phyloP scores from a whole-genome alignment of 2,888 invertebrate genomes.

The Apodemia hepburni region DNA sequence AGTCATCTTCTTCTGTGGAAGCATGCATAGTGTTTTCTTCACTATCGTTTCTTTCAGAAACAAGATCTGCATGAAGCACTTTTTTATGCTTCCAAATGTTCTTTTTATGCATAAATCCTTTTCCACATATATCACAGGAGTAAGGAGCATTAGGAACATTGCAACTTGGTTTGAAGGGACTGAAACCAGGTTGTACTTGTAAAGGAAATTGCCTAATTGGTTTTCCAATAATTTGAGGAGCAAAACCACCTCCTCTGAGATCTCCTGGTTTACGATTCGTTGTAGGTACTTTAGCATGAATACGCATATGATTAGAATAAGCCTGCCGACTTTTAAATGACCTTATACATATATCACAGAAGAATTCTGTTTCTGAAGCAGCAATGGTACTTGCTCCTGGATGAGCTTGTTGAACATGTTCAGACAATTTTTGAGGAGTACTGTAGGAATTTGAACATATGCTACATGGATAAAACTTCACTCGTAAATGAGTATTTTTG shows the following conservation, averaged over 20 bases:
- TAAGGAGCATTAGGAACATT: slow-evolving; percentile 75
- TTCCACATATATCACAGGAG: slow-evolving; percentile 83
- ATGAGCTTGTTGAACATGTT: slow-evolving; percentile 75
- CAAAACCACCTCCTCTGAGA: slow-evolving; percentile 47
- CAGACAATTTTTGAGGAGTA: slow-evolving; percentile 81
- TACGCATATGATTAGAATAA: slow-evolving; percentile 77
- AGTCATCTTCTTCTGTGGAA: slow-evolving; percentile 74
- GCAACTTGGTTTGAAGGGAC: slow-evolving; percentile 58
- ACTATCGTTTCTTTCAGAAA: slow-evolving; percentile 67
- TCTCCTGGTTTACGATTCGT: slow-evolving; percentile 68
- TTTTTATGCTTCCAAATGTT: slow-evolving; percentile 79
- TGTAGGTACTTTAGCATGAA: slow-evolving; percentile 74
- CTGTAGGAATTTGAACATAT: slow-evolving; percentile 81
- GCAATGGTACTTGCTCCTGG: slow-evolving; percentile 49
- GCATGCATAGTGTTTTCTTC: slow-evolving; percentile 75
- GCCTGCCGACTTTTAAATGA: slow-evolving; percentile 80
- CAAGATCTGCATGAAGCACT: slow-evolving; percentile 70
- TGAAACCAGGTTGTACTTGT: slow-evolving; percentile 50
- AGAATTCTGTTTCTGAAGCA: slow-evolving; percentile 59
- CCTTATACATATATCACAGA: slow-evolving; percentile 81
- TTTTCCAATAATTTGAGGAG: slow-evolving; percentile 67
- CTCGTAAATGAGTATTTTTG: slow-evolving; percentile 82
- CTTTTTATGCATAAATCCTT: slow-evolving; percentile 78
- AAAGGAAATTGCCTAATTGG: slow-evolving; percentile 61
- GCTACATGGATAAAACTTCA: slow-evolving; percentile 82